These are phyloP conservation scores for Cenopis cana DNA, from an alignment of 2,888 invertebrate species.

Conservation along the genomic window DNA sequence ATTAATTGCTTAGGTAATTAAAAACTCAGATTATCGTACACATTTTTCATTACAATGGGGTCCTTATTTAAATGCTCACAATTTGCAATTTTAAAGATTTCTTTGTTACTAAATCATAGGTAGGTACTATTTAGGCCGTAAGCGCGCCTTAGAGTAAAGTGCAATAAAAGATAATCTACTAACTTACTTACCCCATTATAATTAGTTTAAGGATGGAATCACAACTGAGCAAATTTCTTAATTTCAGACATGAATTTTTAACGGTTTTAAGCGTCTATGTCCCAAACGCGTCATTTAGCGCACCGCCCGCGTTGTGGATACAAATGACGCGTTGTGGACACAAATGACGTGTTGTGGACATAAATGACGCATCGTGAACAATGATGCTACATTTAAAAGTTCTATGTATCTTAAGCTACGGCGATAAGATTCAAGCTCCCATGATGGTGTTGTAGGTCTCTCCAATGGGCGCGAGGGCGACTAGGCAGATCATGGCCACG, in stretches of 20 bases:
- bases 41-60: no score
- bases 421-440: conserved; percentile 56
- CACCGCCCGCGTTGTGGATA: neutral
- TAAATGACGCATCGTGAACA: neutral
- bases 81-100: neutral
- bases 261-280: neutral
- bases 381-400: neutral
- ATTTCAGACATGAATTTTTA: neutral
- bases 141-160: no score
- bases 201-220: conserved; percentile 8
- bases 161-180: neutral
- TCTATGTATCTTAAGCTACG: neutral
- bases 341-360: no score
- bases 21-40: no score
- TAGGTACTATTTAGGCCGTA: no score
- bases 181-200: neutral
- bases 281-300: neutral
- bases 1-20: neutral
- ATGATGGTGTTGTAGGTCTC: conserved; percentile 82
- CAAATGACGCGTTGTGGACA: neutral
- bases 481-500: conserved; percentile 89
- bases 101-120: neutral
- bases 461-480: conserved; percentile 90
- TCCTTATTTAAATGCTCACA: neutral
- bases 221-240: conserved; percentile 4